Base-by-base conservation (phyloP, 2,797 vertebrate genomes). In the Lindbergichthys nudifrons region DNA sequence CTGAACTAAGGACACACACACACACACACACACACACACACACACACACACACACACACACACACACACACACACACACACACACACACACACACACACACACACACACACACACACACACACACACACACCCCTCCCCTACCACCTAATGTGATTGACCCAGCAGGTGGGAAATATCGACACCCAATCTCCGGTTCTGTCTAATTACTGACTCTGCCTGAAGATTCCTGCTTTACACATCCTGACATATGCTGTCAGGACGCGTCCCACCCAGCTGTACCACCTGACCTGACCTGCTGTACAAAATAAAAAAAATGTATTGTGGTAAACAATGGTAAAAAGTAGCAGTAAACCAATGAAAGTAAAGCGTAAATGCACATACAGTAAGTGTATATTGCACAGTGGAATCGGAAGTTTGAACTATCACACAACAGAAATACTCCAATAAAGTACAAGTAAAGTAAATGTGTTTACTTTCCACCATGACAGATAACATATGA, bases 81-180 rank as follows among this genome's bases (percentile, higher is more conserved):
- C 41, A 58, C 51, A 41, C 19, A 65, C 10, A 50, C 6, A 8
- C 6, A 41, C 26, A 21, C 11, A 52, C 3, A 41, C 26, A 21
- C 11, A 52, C 3, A 41, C 26, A 21, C 11, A 52, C 3, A 41
- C 26, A 21, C 11, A 52, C 3, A 16, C 12, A 58, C 41, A n/a
- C n/a, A n/a, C n/a, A n/a, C n/a, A 41, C 26, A 21, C 11, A 52
- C 3, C 18, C 9, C 42, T 26, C 3, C 46, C 10, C 32, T 70
- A 79, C 77, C 46, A 63, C 52, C 67, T 73, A 74, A 83, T 70
- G 65, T 84, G 88, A 86, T 79, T 82, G 61, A 48, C 69, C 19
- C 81, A 84, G 87, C 88, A 86, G 87, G 86, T 82, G 79, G 79
- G 61, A 77, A 52, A 43, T 12, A 2, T 73, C 75, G 65, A 57